Evolutionary conservation across 2,888 invertebrate species (phyloP).

Genomic region (Lasioglossum marginatum): DNA sequence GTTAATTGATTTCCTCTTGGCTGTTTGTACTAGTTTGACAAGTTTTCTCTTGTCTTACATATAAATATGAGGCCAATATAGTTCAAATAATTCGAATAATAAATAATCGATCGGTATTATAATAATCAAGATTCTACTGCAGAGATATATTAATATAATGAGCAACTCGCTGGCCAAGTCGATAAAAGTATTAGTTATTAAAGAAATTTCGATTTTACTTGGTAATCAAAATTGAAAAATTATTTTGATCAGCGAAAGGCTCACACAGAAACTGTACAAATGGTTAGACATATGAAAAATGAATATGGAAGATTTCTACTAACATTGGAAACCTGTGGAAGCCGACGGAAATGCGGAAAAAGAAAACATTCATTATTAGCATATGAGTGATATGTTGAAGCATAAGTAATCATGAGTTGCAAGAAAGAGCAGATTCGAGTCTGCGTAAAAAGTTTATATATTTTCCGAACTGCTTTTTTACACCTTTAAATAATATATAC

Average conservation of each 20-base stretch:
- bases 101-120: not conserved
- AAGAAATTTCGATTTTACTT: too few species aligned
- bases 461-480: not conserved
- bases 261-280: not conserved
- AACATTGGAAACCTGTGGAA: conserved; percentile 75
- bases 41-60: too few species aligned
- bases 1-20: too few species aligned
- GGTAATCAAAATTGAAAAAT: not conserved
- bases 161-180: not conserved
- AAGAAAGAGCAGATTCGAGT: conserved; percentile 1
- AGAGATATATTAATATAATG: not conserved
- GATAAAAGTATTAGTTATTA: too few species aligned
- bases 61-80: too few species aligned
- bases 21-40: too few species aligned
- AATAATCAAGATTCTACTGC: not conserved
- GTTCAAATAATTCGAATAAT: too few species aligned
- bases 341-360: conserved; percentile 55
- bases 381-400: conserved; percentile 27
- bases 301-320: conserved; percentile 65
- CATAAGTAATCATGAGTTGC: conserved; percentile 3
- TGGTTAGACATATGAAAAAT: not conserved
- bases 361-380: conserved; percentile 56
- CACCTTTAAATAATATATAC: too few species aligned
- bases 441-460: not conserved
- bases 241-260: not conserved